phyloP scores from a whole-genome alignment of 2,113 vertebrate genomes.

The Seriola aureovittata region DNA sequence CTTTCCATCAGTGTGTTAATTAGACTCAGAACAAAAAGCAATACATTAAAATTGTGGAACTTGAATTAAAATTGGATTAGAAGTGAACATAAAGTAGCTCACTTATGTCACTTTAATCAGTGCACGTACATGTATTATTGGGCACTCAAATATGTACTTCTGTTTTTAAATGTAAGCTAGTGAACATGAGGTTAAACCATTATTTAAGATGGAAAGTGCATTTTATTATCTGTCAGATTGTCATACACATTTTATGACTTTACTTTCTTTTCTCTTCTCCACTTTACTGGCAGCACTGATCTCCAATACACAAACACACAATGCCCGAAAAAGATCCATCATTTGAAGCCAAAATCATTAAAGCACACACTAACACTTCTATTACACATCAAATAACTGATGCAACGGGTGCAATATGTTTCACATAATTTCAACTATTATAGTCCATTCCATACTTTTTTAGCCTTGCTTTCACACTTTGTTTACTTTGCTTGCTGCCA shows the following conservation, averaged over 20 bases:
- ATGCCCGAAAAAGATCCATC: neutral
- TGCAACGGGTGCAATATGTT: constrained; percentile 48
- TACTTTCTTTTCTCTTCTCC: neutral
- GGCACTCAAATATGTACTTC: too few relatives aligned
- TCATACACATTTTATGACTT: neutral
- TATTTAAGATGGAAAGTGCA: neutral
- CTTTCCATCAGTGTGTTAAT: neutral
- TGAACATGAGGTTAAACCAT: neutral
- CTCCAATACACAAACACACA: constrained; percentile 1
- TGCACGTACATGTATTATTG: neutral
- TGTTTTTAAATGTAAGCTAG: neutral
- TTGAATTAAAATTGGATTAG: neutral
- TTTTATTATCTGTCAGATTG: neutral
- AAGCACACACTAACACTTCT: constrained; percentile 4
- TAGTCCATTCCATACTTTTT: constrained; percentile 28
- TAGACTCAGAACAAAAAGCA: neutral
- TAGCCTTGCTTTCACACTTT: constrained; percentile 31
- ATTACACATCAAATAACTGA: constrained; percentile 26
- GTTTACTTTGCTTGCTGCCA: constrained; percentile 19
- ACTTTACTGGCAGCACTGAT: neutral
- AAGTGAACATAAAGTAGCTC: neutral
- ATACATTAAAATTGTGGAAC: neutral
- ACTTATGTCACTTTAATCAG: neutral
- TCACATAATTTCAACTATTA: constrained; percentile 26
- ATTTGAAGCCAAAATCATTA: neutral